These are phyloP conservation scores for Megaptera novaeangliae DNA, from an alignment of 2,113 vertebrate genomes.

Conservation along the genomic window DNA sequence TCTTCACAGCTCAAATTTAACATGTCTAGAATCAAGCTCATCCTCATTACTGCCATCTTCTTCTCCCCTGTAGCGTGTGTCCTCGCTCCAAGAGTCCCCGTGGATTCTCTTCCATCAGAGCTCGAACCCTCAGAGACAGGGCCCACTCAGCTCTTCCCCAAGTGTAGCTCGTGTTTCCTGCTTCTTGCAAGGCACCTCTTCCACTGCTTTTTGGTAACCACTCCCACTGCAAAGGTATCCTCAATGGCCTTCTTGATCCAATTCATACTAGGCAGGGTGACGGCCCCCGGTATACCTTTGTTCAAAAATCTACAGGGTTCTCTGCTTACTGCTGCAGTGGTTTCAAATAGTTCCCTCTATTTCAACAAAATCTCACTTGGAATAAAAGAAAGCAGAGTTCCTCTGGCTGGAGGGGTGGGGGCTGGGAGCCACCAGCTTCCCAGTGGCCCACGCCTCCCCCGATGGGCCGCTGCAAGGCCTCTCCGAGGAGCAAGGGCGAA, in stretches of 20 bases:
- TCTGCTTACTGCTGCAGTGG: not conserved
- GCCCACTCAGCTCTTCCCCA: not conserved
- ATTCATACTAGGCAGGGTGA: accelerated
- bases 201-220: not conserved
- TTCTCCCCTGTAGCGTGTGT: not conserved
- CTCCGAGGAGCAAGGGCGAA: not conserved
- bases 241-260: not conserved
- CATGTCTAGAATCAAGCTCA: not conserved
- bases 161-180: not conserved
- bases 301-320: not conserved
- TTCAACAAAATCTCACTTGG: not conserved
- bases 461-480: not conserved
- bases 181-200: not conserved
- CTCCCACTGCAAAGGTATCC: not conserved
- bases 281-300: not conserved
- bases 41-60: accelerated
- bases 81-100: accelerated
- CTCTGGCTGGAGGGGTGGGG: not conserved
- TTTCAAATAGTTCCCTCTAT: not conserved
- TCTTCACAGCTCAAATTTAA: not conserved
- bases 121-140: not conserved
- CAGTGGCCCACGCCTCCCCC: not conserved
- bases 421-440: not conserved
- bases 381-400: not conserved
- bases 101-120: too few species aligned